Evolutionary conservation across 2,113 vertebrate genomes (phyloP).

Genomic region (Crypturellus undulatus): DNA sequence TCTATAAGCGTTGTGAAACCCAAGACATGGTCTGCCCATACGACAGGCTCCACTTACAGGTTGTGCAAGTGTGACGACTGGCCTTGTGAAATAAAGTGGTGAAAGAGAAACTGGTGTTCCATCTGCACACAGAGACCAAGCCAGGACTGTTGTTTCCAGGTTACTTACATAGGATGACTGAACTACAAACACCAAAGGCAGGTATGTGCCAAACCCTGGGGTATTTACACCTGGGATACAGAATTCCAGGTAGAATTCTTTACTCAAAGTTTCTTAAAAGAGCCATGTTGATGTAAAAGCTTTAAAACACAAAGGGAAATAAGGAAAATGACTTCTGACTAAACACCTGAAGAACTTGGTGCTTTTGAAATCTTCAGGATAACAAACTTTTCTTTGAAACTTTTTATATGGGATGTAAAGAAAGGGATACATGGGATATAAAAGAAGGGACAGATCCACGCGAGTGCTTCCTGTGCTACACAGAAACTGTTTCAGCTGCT

Average conservation of each 20-base stretch:
- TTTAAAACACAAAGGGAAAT: not conserved
- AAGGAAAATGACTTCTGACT: not conserved
- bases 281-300: not conserved
- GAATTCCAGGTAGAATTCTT: not conserved
- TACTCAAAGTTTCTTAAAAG: not conserved
- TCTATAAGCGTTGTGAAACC: not conserved
- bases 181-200: not conserved
- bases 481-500: constrained; percentile 1
- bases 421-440: not conserved
- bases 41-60: not conserved
- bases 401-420: not conserved
- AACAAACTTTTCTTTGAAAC: not conserved
- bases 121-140: not conserved
- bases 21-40: not conserved
- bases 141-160: not conserved
- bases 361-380: not conserved
- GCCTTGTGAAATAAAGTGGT: not conserved
- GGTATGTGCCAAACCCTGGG: not conserved
- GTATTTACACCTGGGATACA: not conserved
- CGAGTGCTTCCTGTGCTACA: not conserved
- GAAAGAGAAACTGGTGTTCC: not conserved
- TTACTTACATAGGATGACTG: not conserved
- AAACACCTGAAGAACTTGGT: not conserved
- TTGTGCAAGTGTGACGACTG: not conserved
- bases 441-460: not conserved